Evolutionary conservation across 2,113 vertebrate genomes (phyloP), one percentile per base, ranked within the genome.

Genomic region (Burhinus oedicnemus): DNA sequence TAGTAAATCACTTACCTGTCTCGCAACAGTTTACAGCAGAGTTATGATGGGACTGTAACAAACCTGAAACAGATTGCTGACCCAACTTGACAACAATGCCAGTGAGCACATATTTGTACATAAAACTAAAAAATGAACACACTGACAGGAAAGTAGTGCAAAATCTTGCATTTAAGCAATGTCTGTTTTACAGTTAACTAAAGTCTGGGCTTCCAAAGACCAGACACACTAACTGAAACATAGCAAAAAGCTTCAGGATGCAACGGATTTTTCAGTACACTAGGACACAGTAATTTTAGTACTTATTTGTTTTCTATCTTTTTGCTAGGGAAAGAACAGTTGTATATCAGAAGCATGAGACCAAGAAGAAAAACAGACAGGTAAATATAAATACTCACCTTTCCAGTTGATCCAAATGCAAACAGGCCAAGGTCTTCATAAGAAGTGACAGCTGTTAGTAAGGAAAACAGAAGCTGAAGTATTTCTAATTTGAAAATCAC

Each of bases 391-490:
- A 87, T 89, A 49, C 97, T 97, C 96, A 99, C 99, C 98, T 98
- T 99, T 96, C 99, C 99, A 95, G 98, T 45, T 91, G 98, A 99
- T 95, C 97, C 97, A 90, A 99, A 99, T 12, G 99, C 99, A 98
- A 97, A 98, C n/a, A 98, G 97, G 70, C 99, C 99, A 66, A 99
- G 98, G 72, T 98, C 99, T 98, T 99, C 99, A 81, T 99, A 99
- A 79, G 99, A 99, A 66, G 98, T 99, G 75, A 99, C 98, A 76
- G 98, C 99, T 99, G 94, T 97, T 71, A 85, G 85, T n/a, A 90
- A 58, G 83, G 78, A 94, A 76, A 19, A 38, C 89, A 61, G 72
- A 27, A 27, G 12, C 10, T 36, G 30, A 69, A 87, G 23, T 49
- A 62, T 60, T 79, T 75, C n/a, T 42, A 51, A 55, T 44, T 78